Base-by-base conservation (phyloP, 2,113 vertebrate genomes). In the Emydura subglobosa region DNA sequence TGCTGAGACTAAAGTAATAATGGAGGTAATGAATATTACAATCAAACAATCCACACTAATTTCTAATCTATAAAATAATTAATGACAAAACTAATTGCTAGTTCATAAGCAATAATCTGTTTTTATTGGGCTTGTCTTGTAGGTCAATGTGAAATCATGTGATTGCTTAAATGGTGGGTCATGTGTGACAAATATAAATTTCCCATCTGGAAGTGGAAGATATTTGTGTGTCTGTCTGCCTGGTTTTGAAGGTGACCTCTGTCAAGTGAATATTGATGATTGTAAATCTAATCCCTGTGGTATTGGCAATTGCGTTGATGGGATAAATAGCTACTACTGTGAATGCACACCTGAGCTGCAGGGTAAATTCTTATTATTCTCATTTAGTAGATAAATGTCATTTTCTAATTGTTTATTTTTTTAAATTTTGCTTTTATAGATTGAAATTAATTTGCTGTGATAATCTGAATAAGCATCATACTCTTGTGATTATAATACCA, bases 81-180 rank as follows among this genome's bases (percentile, higher is more conserved):
- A 25, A 57, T 91, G 93, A 57, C 39, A 95, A 93, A 92, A 61
- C 10, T 61, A 10, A 34, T 61, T 57, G 29, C 31, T 90, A 42
- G 65, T 83, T 79, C 53, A 86, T 54, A 95, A 96, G 25, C 94
- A 92, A 31, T 93, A 93, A 86, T 88, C 27, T 90, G 42, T 95
- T 93, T 95, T 83, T 85, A 85, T 91, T 97, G 95, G 94, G 4
- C 29, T 6, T 97, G 79, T 95, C 91, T 97, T 92, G 7, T 93
- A 99, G 99, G 98, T 99, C 96, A 98, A 91, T 57, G 98, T 99
- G 92, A 98, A 90, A 50, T 87, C 98, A 1, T 99, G 99, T 88
- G 98, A 98, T 34, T 99, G 99, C 96, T 95, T 98, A 82, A 99
- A 99, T 9, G 98, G 98, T 79, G 99, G 98, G 50, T 98, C 98